These are phyloP conservation scores for Neuroscelio doddi DNA, from an alignment of 2,888 invertebrate species.

Conservation along the genomic window DNA sequence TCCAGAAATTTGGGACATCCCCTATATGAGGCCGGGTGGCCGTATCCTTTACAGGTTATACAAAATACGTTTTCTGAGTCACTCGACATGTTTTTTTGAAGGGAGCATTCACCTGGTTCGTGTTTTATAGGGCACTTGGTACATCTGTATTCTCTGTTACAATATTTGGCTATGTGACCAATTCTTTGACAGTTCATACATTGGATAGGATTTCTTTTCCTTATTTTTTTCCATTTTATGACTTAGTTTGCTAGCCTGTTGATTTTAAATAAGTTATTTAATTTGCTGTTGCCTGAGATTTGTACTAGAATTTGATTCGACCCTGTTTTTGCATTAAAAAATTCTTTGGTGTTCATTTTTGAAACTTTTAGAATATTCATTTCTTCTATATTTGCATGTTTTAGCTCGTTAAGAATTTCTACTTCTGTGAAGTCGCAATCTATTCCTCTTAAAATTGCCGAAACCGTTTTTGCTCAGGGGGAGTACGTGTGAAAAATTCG, in stretches of 20 bases:
- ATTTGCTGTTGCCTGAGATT: conserved; percentile 4
- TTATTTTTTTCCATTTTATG: conserved; percentile 15
- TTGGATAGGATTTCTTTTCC: neutral
- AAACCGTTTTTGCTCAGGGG: too few species aligned
- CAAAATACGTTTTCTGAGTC: neutral
- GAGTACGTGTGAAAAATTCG: too few species aligned
- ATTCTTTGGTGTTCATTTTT: conserved; percentile 17
- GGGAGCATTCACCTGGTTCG: conserved; percentile 8
- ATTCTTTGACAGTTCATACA: conserved; percentile 16
- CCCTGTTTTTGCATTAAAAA: conserved; percentile 17
- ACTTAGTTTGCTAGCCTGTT: conserved; percentile 15
- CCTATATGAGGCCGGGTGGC: conserved; percentile 7
- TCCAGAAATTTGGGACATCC: conserved; percentile 5
- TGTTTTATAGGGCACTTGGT: conserved; percentile 13
- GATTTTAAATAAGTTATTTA: conserved; percentile 1
- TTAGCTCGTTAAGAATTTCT: conserved; percentile 26
- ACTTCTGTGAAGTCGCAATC: conserved; percentile 13
- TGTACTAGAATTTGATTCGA: conserved; percentile 19
- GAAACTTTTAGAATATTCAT: conserved; percentile 23
- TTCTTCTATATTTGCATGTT: neutral
- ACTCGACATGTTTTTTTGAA: neutral
- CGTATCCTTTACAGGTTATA: neutral
- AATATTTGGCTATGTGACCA: conserved; percentile 12
- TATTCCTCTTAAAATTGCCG: too few species aligned
- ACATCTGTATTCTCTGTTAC: conserved; percentile 15